Percentiles rank a stretch among this genome's conserved stretches.
Conservation (phyloP, 2,888 invertebrate species). For the Tyria jacobaeae region DNA sequence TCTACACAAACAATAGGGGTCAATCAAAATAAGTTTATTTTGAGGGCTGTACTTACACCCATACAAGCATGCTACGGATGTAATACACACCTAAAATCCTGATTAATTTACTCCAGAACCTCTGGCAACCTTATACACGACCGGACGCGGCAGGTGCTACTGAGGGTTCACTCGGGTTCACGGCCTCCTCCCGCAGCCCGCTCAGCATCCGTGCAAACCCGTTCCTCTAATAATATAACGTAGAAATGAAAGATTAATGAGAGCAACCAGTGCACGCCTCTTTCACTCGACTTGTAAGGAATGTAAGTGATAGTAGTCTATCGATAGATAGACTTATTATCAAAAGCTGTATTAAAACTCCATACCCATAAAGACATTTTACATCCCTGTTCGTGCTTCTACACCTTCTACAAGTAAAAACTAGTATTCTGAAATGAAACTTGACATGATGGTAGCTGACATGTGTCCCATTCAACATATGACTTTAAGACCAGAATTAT, state of each 20-base stretch:
- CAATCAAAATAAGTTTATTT: background rate
- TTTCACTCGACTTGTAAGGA: conserved; percentile 75
- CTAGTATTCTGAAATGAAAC: no score
- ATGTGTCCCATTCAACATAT: no score
- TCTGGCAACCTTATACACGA: conserved; percentile 54
- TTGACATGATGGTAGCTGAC: no score
- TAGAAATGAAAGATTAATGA: conserved; percentile 87
- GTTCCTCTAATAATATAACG: conserved; percentile 86
- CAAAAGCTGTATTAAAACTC: background rate
- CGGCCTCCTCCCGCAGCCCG: conserved; percentile 61
- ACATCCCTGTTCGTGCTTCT: no score
- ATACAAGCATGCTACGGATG: background rate
- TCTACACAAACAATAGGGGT: background rate
- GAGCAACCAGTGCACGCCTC: conserved; percentile 86
- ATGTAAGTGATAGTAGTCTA: conserved; percentile 41
- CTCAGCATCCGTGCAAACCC: conserved; percentile 85
- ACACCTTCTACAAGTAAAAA: no score
- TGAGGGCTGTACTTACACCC: background rate
- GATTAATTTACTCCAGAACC: conserved; percentile 21
- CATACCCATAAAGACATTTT: no score
- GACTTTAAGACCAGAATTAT: no score
- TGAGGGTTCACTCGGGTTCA: conserved; percentile 84
- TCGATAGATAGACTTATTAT: no score
- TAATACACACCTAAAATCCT: conserved; percentile 8
- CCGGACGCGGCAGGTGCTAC: conserved; percentile 85